These are phyloP conservation scores for Cantharis lateralis DNA, from an alignment of 2,888 invertebrate genomes.

Conservation along the genomic window DNA sequence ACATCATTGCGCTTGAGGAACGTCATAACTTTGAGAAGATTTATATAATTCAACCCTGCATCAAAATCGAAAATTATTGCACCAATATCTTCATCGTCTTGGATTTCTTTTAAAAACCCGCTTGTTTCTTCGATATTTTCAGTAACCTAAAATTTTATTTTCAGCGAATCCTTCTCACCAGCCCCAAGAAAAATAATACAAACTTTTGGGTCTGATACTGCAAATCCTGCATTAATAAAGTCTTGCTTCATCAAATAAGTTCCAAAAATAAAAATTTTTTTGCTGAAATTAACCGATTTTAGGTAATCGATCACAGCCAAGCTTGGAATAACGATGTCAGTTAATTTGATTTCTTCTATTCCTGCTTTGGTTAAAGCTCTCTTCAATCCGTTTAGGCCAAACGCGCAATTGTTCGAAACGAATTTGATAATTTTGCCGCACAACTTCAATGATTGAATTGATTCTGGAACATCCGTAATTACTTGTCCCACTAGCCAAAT, in stretches of 20 bases:
- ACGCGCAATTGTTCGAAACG: constrained; percentile 42
- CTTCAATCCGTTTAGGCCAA: constrained; percentile 47
- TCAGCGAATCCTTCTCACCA: not conserved
- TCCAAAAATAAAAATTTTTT: constrained; percentile 58
- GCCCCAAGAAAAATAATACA: constrained; percentile 40
- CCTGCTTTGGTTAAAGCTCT: constrained; percentile 24
- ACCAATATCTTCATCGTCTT: constrained; percentile 58
- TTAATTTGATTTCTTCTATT: constrained; percentile 40
- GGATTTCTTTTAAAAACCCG: not conserved
- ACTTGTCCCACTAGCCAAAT: constrained; percentile 54
- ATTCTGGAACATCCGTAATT: constrained; percentile 56
- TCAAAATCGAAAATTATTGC: constrained; percentile 65
- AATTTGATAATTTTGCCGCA: constrained; percentile 56
- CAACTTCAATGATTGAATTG: constrained; percentile 56
- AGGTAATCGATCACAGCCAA: constrained; percentile 60
- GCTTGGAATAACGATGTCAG: constrained; percentile 59
- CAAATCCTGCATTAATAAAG: constrained; percentile 56
- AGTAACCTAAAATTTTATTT: not conserved
- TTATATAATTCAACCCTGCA: constrained; percentile 58
- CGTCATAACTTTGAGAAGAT: constrained; percentile 58
- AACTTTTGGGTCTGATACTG: constrained; percentile 54
- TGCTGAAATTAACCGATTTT: constrained; percentile 59
- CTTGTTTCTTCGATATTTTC: not conserved
- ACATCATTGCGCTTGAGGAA: constrained; percentile 60
- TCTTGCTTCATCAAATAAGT: constrained; percentile 52